A percentile compares a stretch with the other conserved stretches of the same genome.
phyloP scores from a whole-genome alignment of 2,888 invertebrate species.

The Lamellibrachia columna region DNA sequence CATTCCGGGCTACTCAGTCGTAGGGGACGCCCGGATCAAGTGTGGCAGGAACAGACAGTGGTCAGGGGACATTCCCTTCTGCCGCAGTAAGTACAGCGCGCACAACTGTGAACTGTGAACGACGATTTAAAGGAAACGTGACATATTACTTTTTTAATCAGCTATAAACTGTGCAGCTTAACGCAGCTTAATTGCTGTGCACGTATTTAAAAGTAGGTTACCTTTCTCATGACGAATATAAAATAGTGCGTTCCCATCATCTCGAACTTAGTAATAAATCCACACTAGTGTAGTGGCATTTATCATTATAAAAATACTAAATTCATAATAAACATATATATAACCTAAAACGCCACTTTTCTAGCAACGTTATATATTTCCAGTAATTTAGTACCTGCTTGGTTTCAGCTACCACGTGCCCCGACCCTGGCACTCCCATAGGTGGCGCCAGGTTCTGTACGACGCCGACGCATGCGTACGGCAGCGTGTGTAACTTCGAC shows the following conservation, averaged over 20 bases:
- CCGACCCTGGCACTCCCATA: slow-evolving; percentile 43
- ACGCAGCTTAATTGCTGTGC: neutral
- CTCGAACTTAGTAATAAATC: neutral
- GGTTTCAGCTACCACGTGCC: slow-evolving; percentile 38
- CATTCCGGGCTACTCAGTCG: slow-evolving; percentile 35
- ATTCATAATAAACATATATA: too few relatives aligned
- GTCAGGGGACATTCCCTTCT: slow-evolving; percentile 39
- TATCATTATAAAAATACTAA: too few relatives aligned
- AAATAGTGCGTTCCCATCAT: neutral
- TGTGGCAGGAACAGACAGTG: slow-evolving; percentile 37
- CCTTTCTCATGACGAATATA: neutral
- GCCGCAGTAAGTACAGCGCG: slow-evolving; percentile 35
- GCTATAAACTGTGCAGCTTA: neutral
- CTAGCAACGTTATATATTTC: neutral
- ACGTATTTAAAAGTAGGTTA: neutral
- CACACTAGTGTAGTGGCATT: neutral
- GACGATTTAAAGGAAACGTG: neutral
- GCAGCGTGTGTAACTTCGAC: slow-evolving; percentile 40
- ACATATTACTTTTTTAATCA: slow-evolving; percentile 13
- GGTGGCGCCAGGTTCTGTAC: slow-evolving; percentile 38
- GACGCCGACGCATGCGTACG: slow-evolving; percentile 39
- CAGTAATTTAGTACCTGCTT: neutral
- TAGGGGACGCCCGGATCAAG: slow-evolving; percentile 29
- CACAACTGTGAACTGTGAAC: neutral
- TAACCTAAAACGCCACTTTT: neutral